Base-by-base conservation (phyloP, 2,797 vertebrate species). In the Cyprinodon diabolis region DNA sequence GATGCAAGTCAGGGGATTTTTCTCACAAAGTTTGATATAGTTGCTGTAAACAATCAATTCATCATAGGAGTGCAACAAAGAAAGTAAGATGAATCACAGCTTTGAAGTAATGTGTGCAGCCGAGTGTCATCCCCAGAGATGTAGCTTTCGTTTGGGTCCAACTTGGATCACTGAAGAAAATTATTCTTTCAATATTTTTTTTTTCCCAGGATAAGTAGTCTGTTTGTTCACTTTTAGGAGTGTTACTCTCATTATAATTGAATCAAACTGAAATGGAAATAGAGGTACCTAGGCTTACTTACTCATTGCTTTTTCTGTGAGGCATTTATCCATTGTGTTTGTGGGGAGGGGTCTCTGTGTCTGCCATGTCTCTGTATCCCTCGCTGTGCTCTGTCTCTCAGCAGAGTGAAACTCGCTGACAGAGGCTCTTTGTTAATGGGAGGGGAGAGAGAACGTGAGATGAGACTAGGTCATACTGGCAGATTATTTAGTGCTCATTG, bases 401-500 rank as follows among this genome's bases (percentile, higher is more conserved):
- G 75, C 75, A 25, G 70, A 82, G 74, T 68, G 69, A 77, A 85
- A 90, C 73, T 55, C 17, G 84, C 88, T 93, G 92, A 93, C 89
- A 89, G 90, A 84, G 74, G 72, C 85, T 86, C 88, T 90, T 91
- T 94, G 90, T 93, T 84, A 85, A 87, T 69, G 23, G 69, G 62
- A 65, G 66, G 66, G 60, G 77, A 71, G 65, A 19, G 75, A 9
- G 21, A 40, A 35, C 3, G 35, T 8, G 23, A 60, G 89, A 80
- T 83, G 84, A 86, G 85, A 72, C 79, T 71, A 54, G 89, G 89
- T 93, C 90, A 89, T 66, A 77, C 69, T 67, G 77, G 77, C 88
- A 87, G 88, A 92, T 93, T 70, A 70, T 57, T 70, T 92, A 92
- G 87, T 72, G 72, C 76, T 91, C 80, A 90, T 89, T 92, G 92